A percentile compares a stretch with the other conserved stretches of the same genome.
Conservation (phyloP, 2,113 vertebrate genomes). For the Pangasianodon hypophthalmus region DNA sequence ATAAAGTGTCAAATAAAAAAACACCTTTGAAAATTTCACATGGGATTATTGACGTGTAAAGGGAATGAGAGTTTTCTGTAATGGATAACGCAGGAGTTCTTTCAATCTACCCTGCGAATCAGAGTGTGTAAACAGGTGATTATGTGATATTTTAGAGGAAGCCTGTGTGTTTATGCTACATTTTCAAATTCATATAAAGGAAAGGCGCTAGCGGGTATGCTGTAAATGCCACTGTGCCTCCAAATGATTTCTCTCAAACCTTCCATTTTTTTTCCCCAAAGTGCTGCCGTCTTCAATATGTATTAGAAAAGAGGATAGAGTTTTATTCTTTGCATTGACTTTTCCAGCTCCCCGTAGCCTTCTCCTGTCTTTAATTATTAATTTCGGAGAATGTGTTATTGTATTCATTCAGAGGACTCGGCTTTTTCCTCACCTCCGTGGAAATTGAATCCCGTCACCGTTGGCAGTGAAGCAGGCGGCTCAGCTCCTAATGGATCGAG, state of each 20-base stretch:
- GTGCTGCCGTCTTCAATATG: slow-evolving; percentile 26
- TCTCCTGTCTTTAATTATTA: slow-evolving; percentile 64
- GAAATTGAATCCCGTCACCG: slow-evolving; percentile 65
- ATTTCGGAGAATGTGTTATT: slow-evolving; percentile 67
- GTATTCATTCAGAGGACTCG: slow-evolving; percentile 60
- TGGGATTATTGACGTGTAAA: not conserved
- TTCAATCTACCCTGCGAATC: not conserved
- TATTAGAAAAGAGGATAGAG: slow-evolving; percentile 42
- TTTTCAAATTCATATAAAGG: not conserved
- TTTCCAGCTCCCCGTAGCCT: slow-evolving; percentile 48
- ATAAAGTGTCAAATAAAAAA: not conserved
- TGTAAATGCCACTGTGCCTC: slow-evolving; percentile 36
- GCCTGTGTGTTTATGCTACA: slow-evolving; percentile 4
- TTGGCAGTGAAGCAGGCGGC: slow-evolving; percentile 59
- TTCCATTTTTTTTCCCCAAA: not conserved
- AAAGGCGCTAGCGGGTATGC: not conserved
- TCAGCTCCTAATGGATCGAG: slow-evolving; percentile 64
- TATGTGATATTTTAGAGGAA: not conserved
- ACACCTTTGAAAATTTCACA: not conserved
- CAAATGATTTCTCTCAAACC: slow-evolving; percentile 34
- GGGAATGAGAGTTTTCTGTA: not conserved
- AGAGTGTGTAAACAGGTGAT: not conserved
- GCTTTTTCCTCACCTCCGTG: slow-evolving; percentile 62
- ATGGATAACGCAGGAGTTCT: not conserved
- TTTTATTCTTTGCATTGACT: slow-evolving; percentile 65